Percentiles rank a stretch among this genome's conserved stretches.
Evolutionary conservation across 23 tunicate species (phyloP).

Genomic region (Phallusia fumigata): DNA sequence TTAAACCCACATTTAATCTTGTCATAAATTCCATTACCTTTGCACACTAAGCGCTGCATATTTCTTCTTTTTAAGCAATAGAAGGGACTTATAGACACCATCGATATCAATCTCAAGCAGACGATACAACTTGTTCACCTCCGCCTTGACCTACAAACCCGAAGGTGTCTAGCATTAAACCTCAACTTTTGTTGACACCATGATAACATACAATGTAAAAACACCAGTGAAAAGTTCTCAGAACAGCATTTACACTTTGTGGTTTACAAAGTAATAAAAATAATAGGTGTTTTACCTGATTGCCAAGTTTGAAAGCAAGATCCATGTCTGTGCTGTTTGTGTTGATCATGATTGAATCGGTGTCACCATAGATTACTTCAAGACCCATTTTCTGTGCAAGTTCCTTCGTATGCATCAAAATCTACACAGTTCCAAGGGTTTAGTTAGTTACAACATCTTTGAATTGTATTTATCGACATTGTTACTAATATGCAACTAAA

Average conservation of each 20-base stretch:
- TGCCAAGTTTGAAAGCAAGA: slow-evolving; percentile 85
- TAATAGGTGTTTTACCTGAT: slow-evolving; percentile 57
- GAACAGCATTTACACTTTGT: too few species aligned
- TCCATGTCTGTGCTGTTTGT: slow-evolving; percentile 94
- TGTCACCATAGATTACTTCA: slow-evolving; percentile 99
- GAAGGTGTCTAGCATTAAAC: too few species aligned
- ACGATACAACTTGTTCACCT: slow-evolving; percentile 85
- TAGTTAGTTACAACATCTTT: too few species aligned
- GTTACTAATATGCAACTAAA: too few species aligned
- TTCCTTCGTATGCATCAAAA: slow-evolving; percentile 89
- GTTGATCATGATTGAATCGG: slow-evolving; percentile 99
- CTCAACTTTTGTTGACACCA: too few species aligned
- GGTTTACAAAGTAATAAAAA: neutral
- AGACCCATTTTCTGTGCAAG: slow-evolving; percentile 88
- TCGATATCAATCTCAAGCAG: slow-evolving; percentile 95
- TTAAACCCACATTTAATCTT: too few species aligned
- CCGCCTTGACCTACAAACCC: slow-evolving; percentile 68
- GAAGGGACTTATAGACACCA: slow-evolving; percentile 91
- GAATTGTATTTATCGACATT: too few species aligned
- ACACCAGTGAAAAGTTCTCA: too few species aligned
- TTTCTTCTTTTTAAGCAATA: slow-evolving; percentile 92
- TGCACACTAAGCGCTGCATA: slow-evolving; percentile 95
- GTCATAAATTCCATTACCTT: slow-evolving; percentile 26
- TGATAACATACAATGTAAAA: too few species aligned
- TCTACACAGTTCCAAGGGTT: slow-evolving; percentile 18